Percentiles rank a stretch among this genome's conserved stretches.
Evolutionary conservation across 2,113 vertebrate genomes (phyloP).

Genomic region (Gasterosteus nipponicus): DNA sequence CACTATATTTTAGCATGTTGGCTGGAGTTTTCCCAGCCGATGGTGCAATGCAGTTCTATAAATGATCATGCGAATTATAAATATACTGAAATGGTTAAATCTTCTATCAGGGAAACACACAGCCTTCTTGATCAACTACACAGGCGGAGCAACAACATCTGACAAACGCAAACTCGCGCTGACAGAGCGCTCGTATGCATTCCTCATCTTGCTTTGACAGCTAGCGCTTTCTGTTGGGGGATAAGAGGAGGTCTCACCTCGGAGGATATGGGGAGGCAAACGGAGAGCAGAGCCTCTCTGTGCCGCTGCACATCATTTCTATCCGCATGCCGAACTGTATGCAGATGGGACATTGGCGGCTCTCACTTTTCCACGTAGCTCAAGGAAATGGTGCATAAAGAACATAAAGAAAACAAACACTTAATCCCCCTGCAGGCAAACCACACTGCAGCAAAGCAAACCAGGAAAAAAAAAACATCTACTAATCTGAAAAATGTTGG

Average conservation of each 20-base stretch:
- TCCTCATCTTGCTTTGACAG: conserved; percentile 6
- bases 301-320: conserved; percentile 37
- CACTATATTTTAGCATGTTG: not conserved
- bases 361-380: conserved; percentile 45
- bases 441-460: not conserved
- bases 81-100: not conserved
- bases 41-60: not conserved
- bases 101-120: not conserved
- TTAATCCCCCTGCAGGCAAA: conserved; percentile 32
- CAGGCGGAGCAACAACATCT: not conserved
- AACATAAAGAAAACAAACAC: conserved; percentile 27
- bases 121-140: not conserved
- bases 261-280: conserved; percentile 37
- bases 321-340: conserved; percentile 22
- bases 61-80: not conserved
- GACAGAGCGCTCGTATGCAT: no score
- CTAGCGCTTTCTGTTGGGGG: conserved; percentile 26
- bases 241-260: conserved; percentile 35
- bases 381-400: conserved; percentile 58
- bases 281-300: conserved; percentile 11
- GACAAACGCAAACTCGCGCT: not conserved
- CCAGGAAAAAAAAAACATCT: not conserved
- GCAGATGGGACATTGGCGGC: conserved; percentile 48
- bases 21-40: not conserved
- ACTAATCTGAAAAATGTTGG: not conserved